These are phyloP conservation scores for Dermatemys mawii DNA, from an alignment of 2,113 vertebrate genomes.

Conservation along the genomic window DNA sequence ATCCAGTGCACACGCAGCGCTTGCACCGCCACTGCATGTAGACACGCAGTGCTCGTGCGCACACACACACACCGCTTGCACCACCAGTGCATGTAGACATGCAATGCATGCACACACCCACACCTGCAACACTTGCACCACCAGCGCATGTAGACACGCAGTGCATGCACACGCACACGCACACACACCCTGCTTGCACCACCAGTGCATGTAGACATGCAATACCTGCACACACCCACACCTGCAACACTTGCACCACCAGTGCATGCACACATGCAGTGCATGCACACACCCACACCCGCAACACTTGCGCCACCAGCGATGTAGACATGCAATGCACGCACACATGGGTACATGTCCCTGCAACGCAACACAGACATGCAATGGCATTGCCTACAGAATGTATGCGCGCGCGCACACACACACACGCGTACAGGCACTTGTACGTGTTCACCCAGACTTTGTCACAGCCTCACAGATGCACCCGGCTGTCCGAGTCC, in stretches of 20 bases:
- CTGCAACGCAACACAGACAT: background rate
- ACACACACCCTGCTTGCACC: background rate
- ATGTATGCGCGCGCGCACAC: background rate
- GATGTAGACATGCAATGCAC: background rate
- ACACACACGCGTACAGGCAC: background rate
- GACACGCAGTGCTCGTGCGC: background rate
- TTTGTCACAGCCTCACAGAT: background rate
- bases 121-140: background rate
- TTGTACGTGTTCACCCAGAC: background rate
- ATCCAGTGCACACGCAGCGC: background rate
- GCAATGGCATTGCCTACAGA: background rate
- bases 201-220: background rate
- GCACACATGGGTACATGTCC: background rate
- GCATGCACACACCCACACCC: background rate
- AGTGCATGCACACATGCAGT: background rate
- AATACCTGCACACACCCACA: background rate
- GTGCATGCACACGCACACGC: background rate
- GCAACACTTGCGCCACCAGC: background rate
- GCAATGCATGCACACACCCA: background rate
- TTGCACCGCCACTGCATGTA: background rate
- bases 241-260: background rate
- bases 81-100: no score
- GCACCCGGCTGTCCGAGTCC: no score
- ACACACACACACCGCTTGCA: background rate
- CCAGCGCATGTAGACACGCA: background rate